Base-by-base conservation (phyloP, 2,113 vertebrate genomes). In the Rhinoderma darwinii region DNA sequence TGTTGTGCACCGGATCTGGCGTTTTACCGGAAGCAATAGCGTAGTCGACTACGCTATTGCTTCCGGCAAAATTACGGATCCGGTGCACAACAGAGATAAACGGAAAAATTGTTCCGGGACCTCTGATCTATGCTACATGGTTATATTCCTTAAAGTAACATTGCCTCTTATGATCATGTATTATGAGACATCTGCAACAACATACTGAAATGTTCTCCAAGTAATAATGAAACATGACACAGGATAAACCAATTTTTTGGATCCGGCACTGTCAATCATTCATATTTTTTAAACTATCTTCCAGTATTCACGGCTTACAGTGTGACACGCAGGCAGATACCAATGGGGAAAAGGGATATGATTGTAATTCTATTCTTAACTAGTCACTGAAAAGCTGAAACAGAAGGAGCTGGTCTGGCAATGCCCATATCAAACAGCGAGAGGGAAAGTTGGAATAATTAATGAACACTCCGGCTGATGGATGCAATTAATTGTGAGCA, bases 401-500 rank as follows among this genome's bases (percentile, higher is more conserved):
- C 74, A 91, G 88, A 91, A 91, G 89, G 84, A 88, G 89, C 89
- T 90, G 86, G 88, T 87, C 89, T 91, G 91, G 92, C 90, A 92
- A 91, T 92, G 88, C 88, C 91, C 90, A 90, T 94, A 95, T 93
- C 92, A 86, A 92, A 91, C 89, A 89, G 91, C 54, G 93, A 95
- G 89, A 90, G 92, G 90, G 91, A 91, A 95, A 97, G 96, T 95
- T 95, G 94, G 96, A 95, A 95, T 95, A 96, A 97, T 97, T 97
- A 97, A 95, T 93, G 92, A 95, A 95, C 94, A 94, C 90, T 94
- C 94, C 94, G 93, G 95, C 93, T 95, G 93, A 94, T 93, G 95
- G 93, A 93, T 89, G 93, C 94, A 93, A 94, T 94, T 95, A 96
- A 94, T 95, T 93, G 93, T 92, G 41, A 89, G 90, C 91, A 92